Evolutionary conservation across 2,888 invertebrate genomes (phyloP), one percentile per base, ranked within the genome.

Genomic region (Epinotia demarniana): DNA sequence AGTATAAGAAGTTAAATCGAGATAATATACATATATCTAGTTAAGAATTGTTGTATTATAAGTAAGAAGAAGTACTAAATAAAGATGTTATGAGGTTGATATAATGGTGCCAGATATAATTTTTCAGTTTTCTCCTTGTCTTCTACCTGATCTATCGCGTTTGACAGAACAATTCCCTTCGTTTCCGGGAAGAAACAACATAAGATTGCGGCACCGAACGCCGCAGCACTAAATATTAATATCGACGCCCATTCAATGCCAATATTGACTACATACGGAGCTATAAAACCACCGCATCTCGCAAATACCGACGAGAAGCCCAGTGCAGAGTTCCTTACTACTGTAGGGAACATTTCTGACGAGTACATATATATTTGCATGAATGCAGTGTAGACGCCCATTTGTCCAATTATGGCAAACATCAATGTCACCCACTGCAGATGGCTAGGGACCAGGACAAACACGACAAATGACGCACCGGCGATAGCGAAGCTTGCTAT

Each of bases 291-390:
- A 46, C 97, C 96, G 64, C 96, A 84, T 82, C 96, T 94, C 0
- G 96, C 96, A 82, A 95, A 96, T 89, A 96, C 95, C 1, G 96
- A 96, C 73, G 96, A 95, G 53, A 96, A 93, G n/a, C 97, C 97
- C 81, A 97, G 95, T 0, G 97, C 97, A 55, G 96, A 96, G 86
- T 97, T 97, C 78, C 97, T 94, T 4, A 97, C 95, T 5, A 96
- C 95, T 0, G 97, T 98, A 0, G 97, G 97, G 84, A 97, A 97
- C 57, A 97, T 89, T 90, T 98, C 97, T 0, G 97, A 96, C 9
- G 97, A 96, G 86, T 96, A 97, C 23, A 97, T 94, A 85, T 96
- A 97, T 43, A 95, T 91, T 73, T 95, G 95, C 2, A 96, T 95
- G 82, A 96, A 97, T 0, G 96, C 93, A 16, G 95, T 95, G 11